Percentiles rank a stretch among this genome's conserved stretches.
These are phyloP conservation scores for Aeoliscus strigatus DNA, from an alignment of 2,797 vertebrate genomes.

Conservation along the genomic window DNA sequence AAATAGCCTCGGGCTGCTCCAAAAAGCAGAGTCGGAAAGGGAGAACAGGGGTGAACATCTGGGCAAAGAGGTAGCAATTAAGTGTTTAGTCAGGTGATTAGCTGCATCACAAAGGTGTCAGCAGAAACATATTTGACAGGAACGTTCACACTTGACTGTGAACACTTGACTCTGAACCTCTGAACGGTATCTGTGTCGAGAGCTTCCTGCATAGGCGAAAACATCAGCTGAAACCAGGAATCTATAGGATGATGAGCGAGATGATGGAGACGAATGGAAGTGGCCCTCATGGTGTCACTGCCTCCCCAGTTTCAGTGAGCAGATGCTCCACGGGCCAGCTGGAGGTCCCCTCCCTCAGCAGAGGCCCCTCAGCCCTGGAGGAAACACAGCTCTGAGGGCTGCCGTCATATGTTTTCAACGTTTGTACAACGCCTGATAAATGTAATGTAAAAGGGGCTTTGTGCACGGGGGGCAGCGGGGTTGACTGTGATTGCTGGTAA, in stretches of 20 bases:
- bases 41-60: slow-evolving; percentile 76
- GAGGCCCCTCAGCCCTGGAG: slow-evolving; percentile 62
- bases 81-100: slow-evolving; percentile 58
- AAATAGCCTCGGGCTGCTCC: slow-evolving; percentile 92
- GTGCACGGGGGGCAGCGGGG: slow-evolving; percentile 62
- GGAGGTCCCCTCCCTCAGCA: slow-evolving; percentile 55
- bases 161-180: slow-evolving; percentile 32
- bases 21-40: slow-evolving; percentile 71
- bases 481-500: slow-evolving; percentile 81
- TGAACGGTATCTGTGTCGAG: slow-evolving; percentile 17
- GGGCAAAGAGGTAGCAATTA: slow-evolving; percentile 68
- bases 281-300: slow-evolving; percentile 67
- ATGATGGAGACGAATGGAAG: slow-evolving; percentile 50
- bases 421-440: slow-evolving; percentile 80
- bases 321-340: slow-evolving; percentile 75
- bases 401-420: slow-evolving; percentile 75
- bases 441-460: slow-evolving; percentile 76
- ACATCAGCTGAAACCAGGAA: slow-evolving; percentile 20
- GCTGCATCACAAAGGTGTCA: slow-evolving; percentile 33
- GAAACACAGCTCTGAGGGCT: slow-evolving; percentile 74
- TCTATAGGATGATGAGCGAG: slow-evolving; percentile 29
- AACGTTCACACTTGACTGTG: slow-evolving; percentile 26
- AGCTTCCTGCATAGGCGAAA: slow-evolving; percentile 35
- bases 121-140: slow-evolving; percentile 47
- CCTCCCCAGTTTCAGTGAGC: slow-evolving; percentile 61